Base-by-base conservation (phyloP, 2,797 vertebrate genomes). In the Mus minutoides region DNA sequence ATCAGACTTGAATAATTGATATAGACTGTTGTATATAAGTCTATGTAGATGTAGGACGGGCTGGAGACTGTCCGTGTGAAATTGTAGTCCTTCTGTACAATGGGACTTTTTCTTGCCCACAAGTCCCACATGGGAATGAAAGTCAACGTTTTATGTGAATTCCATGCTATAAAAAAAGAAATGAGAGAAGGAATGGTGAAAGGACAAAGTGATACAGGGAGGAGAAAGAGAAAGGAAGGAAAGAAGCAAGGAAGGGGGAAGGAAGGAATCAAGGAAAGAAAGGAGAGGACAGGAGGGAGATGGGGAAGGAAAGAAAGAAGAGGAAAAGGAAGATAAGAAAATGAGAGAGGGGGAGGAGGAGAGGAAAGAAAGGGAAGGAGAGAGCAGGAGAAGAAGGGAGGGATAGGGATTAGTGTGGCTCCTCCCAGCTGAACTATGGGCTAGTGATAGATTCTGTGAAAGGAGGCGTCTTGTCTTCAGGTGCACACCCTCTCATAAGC, bases 131-230 rank as follows among this genome's bases (percentile, higher is more conserved):
- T 69, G 21, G 56, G 37, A 13, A 73, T 6, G 16, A 52, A 92
- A 88, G 34, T n/a, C 21, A 60, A 86, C 19, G 34, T 21, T 97
- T 62, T 56, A 88, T 60, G 22, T 54, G 92, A 95, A 80, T 3
- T 1, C 75, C 34, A 62, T 77, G 43, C 56, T 77, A 54, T 16
- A 52, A 89, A 43, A 77, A 49, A 21, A 31, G 22, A 76, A 84
- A 43, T 60, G 31, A 52, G 83, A 67, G 62, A 69, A 71, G 12
- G 12, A n/a, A 52, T n/a, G 21, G 64, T n/a, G 31, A 69, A 86
- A n/a, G 11, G 21, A n/a, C 31, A 24, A n/a, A 37, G 46, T 71
- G 49, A 69, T 71, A 2, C 22, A 73, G 52, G 2, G 73, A 69
- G 12, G 6, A 37, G n/a, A n/a, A 24, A 67, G 43, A 24, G 17